A percentile compares a stretch with the other conserved stretches of the same genome.
phyloP scores from a whole-genome alignment of 2,797 vertebrate genomes.

The Hafferia zeledoni region DNA sequence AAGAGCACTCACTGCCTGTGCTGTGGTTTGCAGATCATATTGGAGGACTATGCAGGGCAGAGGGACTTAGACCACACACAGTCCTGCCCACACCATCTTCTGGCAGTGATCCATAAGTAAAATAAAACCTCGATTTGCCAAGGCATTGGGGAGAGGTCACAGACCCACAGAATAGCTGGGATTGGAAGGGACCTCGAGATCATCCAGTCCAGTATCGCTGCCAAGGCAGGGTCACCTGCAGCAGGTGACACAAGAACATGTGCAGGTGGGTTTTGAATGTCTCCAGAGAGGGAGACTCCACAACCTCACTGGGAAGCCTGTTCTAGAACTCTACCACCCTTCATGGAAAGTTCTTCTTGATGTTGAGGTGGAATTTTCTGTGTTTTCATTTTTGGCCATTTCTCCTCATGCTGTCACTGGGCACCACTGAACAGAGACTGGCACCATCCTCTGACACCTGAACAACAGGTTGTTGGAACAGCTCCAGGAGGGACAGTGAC shows the following conservation, averaged over 20 bases:
- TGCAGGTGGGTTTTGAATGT: not conserved
- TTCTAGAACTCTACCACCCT: not conserved
- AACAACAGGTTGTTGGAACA: not conserved
- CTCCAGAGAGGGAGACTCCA: not conserved
- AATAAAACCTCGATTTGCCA: not conserved
- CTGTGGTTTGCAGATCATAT: not conserved
- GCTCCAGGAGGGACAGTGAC: too few relatives aligned
- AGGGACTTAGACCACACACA: not conserved
- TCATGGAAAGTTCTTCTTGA: too few relatives aligned
- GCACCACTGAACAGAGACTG: not conserved
- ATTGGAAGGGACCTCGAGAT: not conserved
- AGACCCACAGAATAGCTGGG: not conserved
- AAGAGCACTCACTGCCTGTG: accelerated
- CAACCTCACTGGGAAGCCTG: not conserved
- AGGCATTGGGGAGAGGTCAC: not conserved
- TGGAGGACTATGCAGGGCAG: not conserved
- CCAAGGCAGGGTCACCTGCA: not conserved
- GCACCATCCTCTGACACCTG: too few relatives aligned
- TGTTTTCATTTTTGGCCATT: not conserved
- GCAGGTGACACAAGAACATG: not conserved
- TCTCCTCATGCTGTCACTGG: not conserved
- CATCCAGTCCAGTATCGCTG: not conserved
- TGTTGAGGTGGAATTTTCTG: not conserved
- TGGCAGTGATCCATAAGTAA: not conserved
- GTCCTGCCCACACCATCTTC: not conserved